Evolutionary conservation across 2,113 vertebrate species (phyloP).

Genomic region (Hystrix brachyura): DNA sequence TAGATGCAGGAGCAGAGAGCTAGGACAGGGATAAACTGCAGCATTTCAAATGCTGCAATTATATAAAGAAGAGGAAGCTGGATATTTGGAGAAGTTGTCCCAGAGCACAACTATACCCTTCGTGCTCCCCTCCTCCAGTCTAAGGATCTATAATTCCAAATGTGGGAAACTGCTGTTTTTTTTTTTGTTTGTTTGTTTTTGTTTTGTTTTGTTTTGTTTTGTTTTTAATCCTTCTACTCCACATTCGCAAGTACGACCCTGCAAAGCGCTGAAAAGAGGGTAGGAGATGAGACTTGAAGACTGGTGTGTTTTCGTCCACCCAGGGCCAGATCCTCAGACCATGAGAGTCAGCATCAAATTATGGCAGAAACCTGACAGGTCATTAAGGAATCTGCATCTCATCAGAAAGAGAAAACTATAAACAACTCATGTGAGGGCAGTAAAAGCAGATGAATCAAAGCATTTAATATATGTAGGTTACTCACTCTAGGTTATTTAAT

Average conservation of each 20-base stretch:
- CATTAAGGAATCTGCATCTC: not conserved
- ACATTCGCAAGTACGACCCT: not conserved
- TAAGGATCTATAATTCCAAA: not conserved
- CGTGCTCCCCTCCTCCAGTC: not conserved
- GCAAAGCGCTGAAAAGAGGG: fast-evolving
- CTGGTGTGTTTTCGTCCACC: not conserved
- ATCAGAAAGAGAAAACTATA: not conserved
- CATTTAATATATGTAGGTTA: too few species aligned
- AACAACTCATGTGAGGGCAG: too few species aligned
- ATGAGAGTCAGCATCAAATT: not conserved
- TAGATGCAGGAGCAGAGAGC: not conserved
- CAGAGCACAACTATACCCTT: not conserved
- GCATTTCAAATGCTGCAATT: not conserved
- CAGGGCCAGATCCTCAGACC: not conserved
- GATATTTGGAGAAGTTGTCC: not conserved
- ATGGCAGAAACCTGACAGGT: not conserved
- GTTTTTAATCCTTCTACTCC: too few species aligned
- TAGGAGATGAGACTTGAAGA: not conserved
- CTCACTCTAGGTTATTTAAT: not conserved
- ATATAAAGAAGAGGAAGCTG: not conserved
- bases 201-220: too few species aligned
- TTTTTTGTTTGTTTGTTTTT: too few species aligned
- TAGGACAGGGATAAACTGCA: not conserved
- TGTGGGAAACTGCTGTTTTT: not conserved
- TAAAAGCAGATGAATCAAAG: not conserved